Base-by-base conservation (phyloP, 1,140 invertebrate species). In the Eriocheir sinensis region DNA sequence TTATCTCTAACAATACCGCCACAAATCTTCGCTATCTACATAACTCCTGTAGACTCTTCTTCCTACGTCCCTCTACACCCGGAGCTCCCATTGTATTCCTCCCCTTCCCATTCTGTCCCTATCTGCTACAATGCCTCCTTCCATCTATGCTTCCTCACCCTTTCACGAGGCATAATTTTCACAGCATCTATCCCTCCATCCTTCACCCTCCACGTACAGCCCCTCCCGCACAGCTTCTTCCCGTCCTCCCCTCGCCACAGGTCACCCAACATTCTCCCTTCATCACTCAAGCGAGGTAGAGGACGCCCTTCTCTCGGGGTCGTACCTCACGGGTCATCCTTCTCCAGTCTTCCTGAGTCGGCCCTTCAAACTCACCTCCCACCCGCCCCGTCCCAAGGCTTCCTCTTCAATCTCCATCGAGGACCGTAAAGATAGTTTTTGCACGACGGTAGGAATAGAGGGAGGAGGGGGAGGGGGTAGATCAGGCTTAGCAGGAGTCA, bases 391-490 rank as follows among this genome's bases (percentile, higher is more conserved):
- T 40, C 85, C 85, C 34, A 12, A 34, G 8, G 41, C n/a, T 89
- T 53, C 88, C 34, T 85, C 81, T 48, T 53, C 41, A 53, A 89
- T 89, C 88, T 89, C 41, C 88, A 30, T 8, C 21, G 12, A 48
- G 41, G n/a, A 32, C n/a, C 88, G 41, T 89, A 53, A 15, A 89
- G 38, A 34, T n/a, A 89, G 88, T 53, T 89, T 53, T 60, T 89
- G 88, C 88, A 12, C n/a, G 88, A 34, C 0, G 9, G 17, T 21
- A 72, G 60, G n/a, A n/a, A 72, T 3, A 72, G 21, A 72, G 27
- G n/a, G 60, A 72, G 60, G n/a, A 48, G 32, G 30, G 32, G 32
- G n/a, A n/a, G 81, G 17, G 41, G n/a, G n/a, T n/a, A n/a, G n/a
- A n/a, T n/a, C n/a, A n/a, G n/a, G n/a, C n/a, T n/a, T n/a, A n/a